Base-by-base conservation (phyloP, 2,888 invertebrate genomes). In the Aporophyla nigra region DNA sequence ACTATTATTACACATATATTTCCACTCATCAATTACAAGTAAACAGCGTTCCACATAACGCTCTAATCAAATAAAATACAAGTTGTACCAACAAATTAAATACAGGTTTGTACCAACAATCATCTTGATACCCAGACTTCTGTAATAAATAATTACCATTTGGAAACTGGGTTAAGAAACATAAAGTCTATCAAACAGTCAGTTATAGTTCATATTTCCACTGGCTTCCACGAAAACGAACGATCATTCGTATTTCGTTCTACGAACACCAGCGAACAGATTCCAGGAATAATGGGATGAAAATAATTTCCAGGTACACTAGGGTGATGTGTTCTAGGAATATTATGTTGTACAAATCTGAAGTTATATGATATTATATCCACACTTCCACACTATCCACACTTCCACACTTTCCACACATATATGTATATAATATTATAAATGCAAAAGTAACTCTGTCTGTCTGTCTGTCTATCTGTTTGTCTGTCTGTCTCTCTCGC, bases 191-290 rank as follows among this genome's bases (percentile, higher is more conserved):
- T 56, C n/a, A 54, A 66, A 33, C 71, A 33, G 19, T 63, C 58
- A 43, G 16, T 54, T 59, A 3, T 49, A 71, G 19, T 78, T 78
- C 5, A 51, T 79, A 59, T 65, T 71, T n/a, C n/a, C 14, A 19
- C 4, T 16, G 21, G 27, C 33, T 75, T 67, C 62, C 24, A 68
- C 21, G 80, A 78, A 78, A 46, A 46, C n/a, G 10, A 53, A 58
- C 62, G 58, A 59, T 27, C 21, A 51, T 14, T 68, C 12, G 56
- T 68, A 58, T 74, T 53, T 19, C 27, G 24, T 75, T 69, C 69
- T 49, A 14, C 14, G 68, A 80, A 83, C 2, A 40, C 24, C 3
- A 10, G 69, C 33, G 16, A 51, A 51, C 33, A 16, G 61, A n/a
- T 73, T 71, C 70, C 5, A 51, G 24, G 67, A 73, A 73, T 59